Percentiles rank a stretch among this genome's conserved stretches.
Evolutionary conservation across 2,888 invertebrate genomes (phyloP).

Genomic region (Sericinus montela): DNA sequence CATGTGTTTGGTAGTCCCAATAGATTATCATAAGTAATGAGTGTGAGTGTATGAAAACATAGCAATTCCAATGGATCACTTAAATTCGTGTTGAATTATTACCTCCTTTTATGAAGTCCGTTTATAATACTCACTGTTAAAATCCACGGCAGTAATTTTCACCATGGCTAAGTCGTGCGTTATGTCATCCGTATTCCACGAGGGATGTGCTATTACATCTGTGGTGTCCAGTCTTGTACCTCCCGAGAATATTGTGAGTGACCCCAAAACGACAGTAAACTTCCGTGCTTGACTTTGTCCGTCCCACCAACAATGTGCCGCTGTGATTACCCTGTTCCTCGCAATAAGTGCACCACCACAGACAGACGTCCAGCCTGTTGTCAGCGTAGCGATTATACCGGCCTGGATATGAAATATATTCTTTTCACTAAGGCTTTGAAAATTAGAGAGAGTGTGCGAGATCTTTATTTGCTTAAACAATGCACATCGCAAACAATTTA

Average conservation of each 20-base stretch:
- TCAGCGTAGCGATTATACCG: slow-evolving; percentile 50
- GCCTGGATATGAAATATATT: slow-evolving; percentile 48
- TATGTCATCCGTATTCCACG: slow-evolving; percentile 45
- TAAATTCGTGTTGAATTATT: too few species aligned
- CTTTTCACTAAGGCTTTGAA: too few species aligned
- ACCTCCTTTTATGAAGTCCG: too few species aligned
- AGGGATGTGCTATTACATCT: slow-evolving; percentile 44
- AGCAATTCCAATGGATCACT: too few species aligned
- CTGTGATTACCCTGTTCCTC: slow-evolving; percentile 50
- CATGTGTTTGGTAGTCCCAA: too few species aligned
- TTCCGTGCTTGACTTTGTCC: slow-evolving; percentile 46
- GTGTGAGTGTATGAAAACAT: too few species aligned
- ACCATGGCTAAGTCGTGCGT: slow-evolving; percentile 56
- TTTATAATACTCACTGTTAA: slow-evolving; percentile 49
- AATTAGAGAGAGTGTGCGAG: too few species aligned
- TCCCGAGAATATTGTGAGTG: slow-evolving; percentile 54
- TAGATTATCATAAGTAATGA: too few species aligned
- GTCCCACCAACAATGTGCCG: slow-evolving; percentile 70
- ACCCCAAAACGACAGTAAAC: slow-evolving; percentile 60
- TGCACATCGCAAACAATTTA: too few species aligned
- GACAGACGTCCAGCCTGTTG: slow-evolving; percentile 49
- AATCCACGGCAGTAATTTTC: slow-evolving; percentile 38
- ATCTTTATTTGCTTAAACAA: too few species aligned
- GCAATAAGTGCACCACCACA: slow-evolving; percentile 63
- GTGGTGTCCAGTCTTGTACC: slow-evolving; percentile 50